Evolutionary conservation across 2,113 vertebrate species (phyloP), one percentile per base, ranked within the genome.

Genomic region (Oncorhynchus kisutch): DNA sequence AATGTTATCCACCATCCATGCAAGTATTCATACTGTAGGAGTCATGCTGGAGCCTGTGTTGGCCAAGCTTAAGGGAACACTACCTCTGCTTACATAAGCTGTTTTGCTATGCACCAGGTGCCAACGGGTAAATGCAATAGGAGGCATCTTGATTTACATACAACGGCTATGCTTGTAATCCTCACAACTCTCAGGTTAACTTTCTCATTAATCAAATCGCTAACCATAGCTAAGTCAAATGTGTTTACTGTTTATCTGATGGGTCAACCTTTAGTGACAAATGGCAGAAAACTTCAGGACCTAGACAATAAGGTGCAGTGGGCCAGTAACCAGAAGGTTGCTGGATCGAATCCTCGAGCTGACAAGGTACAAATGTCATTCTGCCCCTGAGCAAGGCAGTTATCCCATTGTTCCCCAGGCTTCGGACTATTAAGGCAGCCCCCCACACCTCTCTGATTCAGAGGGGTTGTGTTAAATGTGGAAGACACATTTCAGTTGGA

Each of bases 131-230:
- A 66, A 18, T n/a, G 11, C 51, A 22, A 39, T 29, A 22, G 13
- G 49, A 69, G 67, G 13, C 5, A 60, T 54, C 25, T 60, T 18
- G 74, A 64, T n/a, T 48, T 11, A 62, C 75, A 27, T 65, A 54
- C 54, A 68, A 59, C 48, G 29, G 18, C 9, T 29, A 13, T 60
- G 67, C 31, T 68, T 48, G 31, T 45, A 24, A 20, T 48, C n/a
- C 49, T 59, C 20, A 54, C n/a, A 60, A 64, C 24, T 39, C 67
- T 60, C 22, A 16, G 16, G 25, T 70, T 62, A 71, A 34, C 18
- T 68, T 27, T 76, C n/a, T 39, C 20, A 18, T 60, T 14, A 72
- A 70, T 39, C 54, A 76, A 64, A 70, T 39, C 48, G 11, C 59
- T 62, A 34, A 22, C 14, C 29, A 70, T 57, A 60, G 18, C 54